Percentiles rank a stretch among this genome's conserved stretches.
Evolutionary conservation across 2,888 invertebrate species (phyloP).

Genomic region (Calameuta filiformis): DNA sequence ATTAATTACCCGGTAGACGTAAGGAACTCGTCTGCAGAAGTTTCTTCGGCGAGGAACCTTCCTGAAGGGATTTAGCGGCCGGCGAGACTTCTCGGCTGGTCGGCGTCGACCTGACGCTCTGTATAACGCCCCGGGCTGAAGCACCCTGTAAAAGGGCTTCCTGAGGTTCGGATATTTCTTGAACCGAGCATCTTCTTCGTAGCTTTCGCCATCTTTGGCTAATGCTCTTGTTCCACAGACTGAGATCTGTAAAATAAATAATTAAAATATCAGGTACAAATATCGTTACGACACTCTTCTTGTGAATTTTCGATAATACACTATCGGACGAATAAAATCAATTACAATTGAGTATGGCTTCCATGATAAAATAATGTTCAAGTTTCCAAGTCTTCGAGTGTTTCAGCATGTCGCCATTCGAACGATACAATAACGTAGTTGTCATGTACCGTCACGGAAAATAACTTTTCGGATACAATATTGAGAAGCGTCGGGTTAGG

Average conservation of each 20-base stretch:
- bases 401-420: no score
- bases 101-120: slow-evolving; percentile 57
- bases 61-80: slow-evolving; percentile 55
- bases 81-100: slow-evolving; percentile 61
- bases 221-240: slow-evolving; percentile 78
- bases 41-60: slow-evolving; percentile 53
- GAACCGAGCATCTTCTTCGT: slow-evolving; percentile 74
- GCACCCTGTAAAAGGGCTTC: slow-evolving; percentile 68
- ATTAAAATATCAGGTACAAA: no score
- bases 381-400: no score
- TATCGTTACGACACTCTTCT: no score
- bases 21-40: slow-evolving; percentile 64
- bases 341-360: slow-evolving; percentile 37
- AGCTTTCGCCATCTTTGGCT: slow-evolving; percentile 81
- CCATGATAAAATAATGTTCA: slow-evolving; percentile 23
- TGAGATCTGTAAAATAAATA: slow-evolving; percentile 71
- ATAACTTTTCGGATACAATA: no score
- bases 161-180: slow-evolving; percentile 68
- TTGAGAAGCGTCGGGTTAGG: no score
- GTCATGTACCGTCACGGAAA: no score
- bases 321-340: background rate
- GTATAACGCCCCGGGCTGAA: slow-evolving; percentile 48
- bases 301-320: no score
- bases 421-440: no score
- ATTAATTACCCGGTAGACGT: slow-evolving; percentile 62